Evolutionary conservation across 2,888 invertebrate species (phyloP), one percentile per base, ranked within the genome.

Genomic region (Cantharis flavilabris): DNA sequence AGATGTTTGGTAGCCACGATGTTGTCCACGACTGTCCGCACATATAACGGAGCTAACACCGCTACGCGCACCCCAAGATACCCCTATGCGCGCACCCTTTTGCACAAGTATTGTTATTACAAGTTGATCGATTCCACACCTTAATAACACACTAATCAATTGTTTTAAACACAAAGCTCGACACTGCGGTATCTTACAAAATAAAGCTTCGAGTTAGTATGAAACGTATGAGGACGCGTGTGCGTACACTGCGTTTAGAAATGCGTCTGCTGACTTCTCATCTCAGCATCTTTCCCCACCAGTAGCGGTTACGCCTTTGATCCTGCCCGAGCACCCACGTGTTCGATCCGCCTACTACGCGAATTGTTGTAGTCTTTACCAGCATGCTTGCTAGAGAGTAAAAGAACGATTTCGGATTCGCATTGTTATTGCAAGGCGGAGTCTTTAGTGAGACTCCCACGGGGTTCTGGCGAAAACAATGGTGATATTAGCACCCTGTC

Each of bases 1-100:
- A 87, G 85, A 84, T 86, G 87, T 87, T 87, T 86, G 85, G 87
- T 86, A 86, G 88, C 88, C 88, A 88, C 88, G 84, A 86, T 88
- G 88, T 82, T 83, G 85, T 84, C 85, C 84, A 84, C 85, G 83
- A 85, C 86, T 84, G 86, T 85, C 84, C 85, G 82, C 85, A 86
- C 86, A 83, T 82, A 83, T 80, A 81, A 85, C 82, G 81, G 84
- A 83, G 65, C 82, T 83, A 82, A 82, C 83, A 81, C 81, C 81
- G 83, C 83, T 83, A 83, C 85, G 84, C 84, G 82, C 85, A 83
- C 83, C 82, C 79, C 65, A 76, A 78, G 74, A 73, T 73, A 78
- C 81, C 80, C 80, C 80, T 80, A 81, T 81, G 82, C 82, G 81
- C 81, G 78, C 79, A 79, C 79, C 84, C 84, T 85, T 49, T 84